These are phyloP conservation scores for Panthera leo DNA, from an alignment of 2,113 vertebrate species.

Conservation along the genomic window DNA sequence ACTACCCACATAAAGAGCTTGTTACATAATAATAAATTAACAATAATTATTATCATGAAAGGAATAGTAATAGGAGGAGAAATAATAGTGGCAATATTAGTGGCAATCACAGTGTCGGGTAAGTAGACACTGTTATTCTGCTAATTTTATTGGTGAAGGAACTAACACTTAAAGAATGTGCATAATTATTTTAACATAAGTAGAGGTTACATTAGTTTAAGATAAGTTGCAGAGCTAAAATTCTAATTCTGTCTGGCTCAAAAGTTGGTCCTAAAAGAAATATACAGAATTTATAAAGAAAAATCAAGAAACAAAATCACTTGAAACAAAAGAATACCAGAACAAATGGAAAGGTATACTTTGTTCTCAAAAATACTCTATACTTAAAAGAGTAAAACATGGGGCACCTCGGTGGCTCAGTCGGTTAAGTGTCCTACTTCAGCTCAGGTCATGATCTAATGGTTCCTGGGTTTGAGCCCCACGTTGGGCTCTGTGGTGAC, in stretches of 20 bases:
- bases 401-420: too few relatives aligned
- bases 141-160: neutral
- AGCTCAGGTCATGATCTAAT: too few relatives aligned
- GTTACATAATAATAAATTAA: neutral
- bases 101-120: neutral
- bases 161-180: neutral
- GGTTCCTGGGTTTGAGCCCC: too few relatives aligned
- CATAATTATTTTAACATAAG: neutral
- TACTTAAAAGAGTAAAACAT: constrained; percentile 16
- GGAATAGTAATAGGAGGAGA: neutral
- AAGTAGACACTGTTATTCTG: neutral
- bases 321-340: neutral
- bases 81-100: neutral
- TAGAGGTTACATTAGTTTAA: neutral
- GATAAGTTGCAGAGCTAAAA: neutral
- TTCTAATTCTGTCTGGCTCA: neutral
- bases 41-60: neutral
- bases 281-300: neutral
- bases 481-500: too few relatives aligned
- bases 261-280: neutral
- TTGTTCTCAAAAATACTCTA: neutral
- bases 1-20: neutral
- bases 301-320: neutral
- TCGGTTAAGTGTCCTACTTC: too few relatives aligned
- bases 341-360: neutral